These are phyloP conservation scores for Dromaius novaehollandiae DNA, from an alignment of 2,113 vertebrate genomes.

Conservation along the genomic window DNA sequence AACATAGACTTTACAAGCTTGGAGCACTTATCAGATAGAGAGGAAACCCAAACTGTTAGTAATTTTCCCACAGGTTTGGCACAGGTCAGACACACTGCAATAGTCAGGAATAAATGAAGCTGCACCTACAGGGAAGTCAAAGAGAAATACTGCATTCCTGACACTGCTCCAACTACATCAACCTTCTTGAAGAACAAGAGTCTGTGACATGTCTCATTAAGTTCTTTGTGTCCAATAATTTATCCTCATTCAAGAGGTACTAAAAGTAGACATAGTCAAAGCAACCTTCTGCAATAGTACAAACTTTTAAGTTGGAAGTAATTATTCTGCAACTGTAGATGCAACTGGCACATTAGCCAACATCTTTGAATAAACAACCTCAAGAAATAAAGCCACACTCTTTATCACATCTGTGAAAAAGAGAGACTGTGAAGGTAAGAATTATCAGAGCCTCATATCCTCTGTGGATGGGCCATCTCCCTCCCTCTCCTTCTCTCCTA, in stretches of 20 bases:
- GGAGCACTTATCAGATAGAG: background rate
- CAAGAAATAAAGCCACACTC: background rate
- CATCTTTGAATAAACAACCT: background rate
- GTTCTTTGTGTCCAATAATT: background rate
- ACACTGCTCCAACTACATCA: background rate
- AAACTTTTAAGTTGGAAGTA: background rate
- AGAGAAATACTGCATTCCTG: background rate
- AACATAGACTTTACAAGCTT: background rate
- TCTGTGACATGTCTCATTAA: background rate
- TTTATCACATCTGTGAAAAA: background rate
- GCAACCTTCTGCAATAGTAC: background rate
- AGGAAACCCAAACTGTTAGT: background rate
- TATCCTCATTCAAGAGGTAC: conserved; percentile 7
- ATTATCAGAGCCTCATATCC: background rate
- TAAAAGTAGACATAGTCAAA: background rate
- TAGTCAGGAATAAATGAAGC: background rate
- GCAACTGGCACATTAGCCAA: background rate
- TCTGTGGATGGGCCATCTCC: background rate
- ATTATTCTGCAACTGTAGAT: background rate
- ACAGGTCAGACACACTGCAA: background rate
- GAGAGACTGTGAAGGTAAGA: background rate
- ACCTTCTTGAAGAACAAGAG: background rate
- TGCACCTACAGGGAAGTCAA: background rate
- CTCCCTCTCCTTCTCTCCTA: background rate
- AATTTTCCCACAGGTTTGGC: background rate